Evolutionary conservation across 2,888 invertebrate species (phyloP), one percentile per base, ranked within the genome.

Genomic region (Mamestra brassicae): DNA sequence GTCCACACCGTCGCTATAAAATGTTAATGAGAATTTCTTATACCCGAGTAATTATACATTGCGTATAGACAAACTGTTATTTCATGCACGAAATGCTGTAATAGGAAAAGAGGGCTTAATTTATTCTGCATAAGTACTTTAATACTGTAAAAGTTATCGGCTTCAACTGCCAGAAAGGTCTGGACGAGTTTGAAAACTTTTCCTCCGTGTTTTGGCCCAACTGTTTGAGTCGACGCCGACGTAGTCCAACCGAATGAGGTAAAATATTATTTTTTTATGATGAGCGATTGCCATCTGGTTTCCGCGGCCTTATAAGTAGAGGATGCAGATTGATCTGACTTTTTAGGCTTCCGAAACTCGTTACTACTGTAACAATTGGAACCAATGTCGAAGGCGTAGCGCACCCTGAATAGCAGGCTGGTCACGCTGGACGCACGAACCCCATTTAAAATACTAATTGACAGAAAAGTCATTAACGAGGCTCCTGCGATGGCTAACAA

Each of bases 1-100:
- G 61, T 64, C 71, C 50, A 71, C 65, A 50, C 65, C 71, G 15
- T 63, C 68, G 63, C 68, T 78, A 79, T 71, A 69, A 66, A 78
- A 83, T 75, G 57, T 61, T 73, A 82, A 80, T 80, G 36, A 66
- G 73, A 72, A 73, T 69, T 82, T 77, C 58, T 66, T 78, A 78
- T 47, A 52, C 60, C 60, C 52, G 7, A 26, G 58, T 82, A 80
- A 77, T 81, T 80, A 69, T 54, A 60, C 66, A 71, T 75, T 83
- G 83, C 79, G 55, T 63, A 76, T 70, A 50, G 62, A 74, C 58
- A 7, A 45, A 52, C 54, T 52, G 58, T 83, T 71, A 79, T 71
- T 79, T 63, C 80, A 68, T 69, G 71, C 80, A 83, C 71, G 71
- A 66, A 76, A 69, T 66, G 63, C 63, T 50, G 68, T 76, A 78